Base-by-base conservation (phyloP, 2,113 vertebrate species). In the Gopherus flavomarginatus region DNA sequence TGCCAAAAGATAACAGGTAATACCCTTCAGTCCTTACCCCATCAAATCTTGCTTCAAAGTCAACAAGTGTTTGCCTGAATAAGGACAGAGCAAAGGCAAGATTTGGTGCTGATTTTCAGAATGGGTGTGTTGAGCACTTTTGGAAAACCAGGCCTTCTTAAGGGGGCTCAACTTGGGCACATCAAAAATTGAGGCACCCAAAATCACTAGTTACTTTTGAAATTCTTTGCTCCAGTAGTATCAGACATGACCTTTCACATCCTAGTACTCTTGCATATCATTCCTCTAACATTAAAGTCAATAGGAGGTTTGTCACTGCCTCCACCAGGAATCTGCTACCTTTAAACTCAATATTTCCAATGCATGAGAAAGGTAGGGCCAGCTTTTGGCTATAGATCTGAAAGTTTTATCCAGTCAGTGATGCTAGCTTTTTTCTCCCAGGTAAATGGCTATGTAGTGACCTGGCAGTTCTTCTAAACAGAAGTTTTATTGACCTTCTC, bases 361-460 rank as follows among this genome's bases (percentile, higher is more conserved):
- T 81, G 4, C 2, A 47, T 90, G 79, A 81, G 89, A 82, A 97
- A 91, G 87, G 81, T 96, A 87, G 94, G 81, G 86, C 53, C 90
- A 94, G 84, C 79, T 88, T 69, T 94, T 92, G 86, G 92, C 88
- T 87, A 47, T 90, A 97, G 96, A 94, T 88, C 53, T 77, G 86
- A 93, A 27, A 42, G 42, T 1, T 90, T 93, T 90, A 85, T 77
- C 57, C 85, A 92, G 56, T 87, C 90, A 95, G 54, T 88, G n/a
- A 83, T 92, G 72, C 42, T 89, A 44, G 44, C 44, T 44, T 44
- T 44, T 44, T 44, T 44, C 44, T 44, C 44, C 44, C 44, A 44
- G 44, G 44, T 44, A 44, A 44, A 44, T 6, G 44, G 5, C 44
- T 44, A 91, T 77, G 90, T 83, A 72, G 19, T 92, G 93, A 94